These are phyloP conservation scores for Zaprionus gabonicus DNA, from an alignment of 1,140 invertebrate species.

Conservation along the genomic window DNA sequence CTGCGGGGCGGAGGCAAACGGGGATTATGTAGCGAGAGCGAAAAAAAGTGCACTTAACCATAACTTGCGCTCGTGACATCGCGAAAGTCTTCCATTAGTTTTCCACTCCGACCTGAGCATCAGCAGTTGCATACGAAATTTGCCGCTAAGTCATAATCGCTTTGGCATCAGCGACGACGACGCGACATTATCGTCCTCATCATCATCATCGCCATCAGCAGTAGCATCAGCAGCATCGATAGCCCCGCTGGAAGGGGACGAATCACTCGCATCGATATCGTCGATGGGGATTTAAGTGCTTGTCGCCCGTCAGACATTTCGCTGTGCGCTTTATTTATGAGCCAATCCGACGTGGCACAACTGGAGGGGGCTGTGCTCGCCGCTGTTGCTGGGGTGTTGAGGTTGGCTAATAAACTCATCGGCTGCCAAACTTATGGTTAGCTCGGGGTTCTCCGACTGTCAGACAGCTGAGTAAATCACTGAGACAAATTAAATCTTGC, in stretches of 20 bases:
- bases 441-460: not conserved
- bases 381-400: not conserved
- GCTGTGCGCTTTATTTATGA: constrained; percentile 56
- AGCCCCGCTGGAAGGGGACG: constrained; percentile 23
- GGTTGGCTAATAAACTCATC: constrained; percentile 74
- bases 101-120: constrained; percentile 16
- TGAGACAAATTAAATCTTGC: not conserved
- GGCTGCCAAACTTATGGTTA: constrained; percentile 51
- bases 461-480: not conserved
- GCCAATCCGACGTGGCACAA: constrained; percentile 24
- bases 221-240: constrained; percentile 57
- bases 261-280: constrained; percentile 28
- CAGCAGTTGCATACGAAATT: constrained; percentile 68
- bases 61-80: constrained; percentile 76
- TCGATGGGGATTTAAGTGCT: constrained; percentile 52
- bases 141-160: constrained; percentile 43
- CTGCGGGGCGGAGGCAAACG: not conserved
- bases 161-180: constrained; percentile 35
- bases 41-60: constrained; percentile 79
- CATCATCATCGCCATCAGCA: constrained; percentile 26
- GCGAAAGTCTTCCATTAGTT: constrained; percentile 72
- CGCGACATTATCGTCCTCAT: constrained; percentile 28
- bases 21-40: constrained; percentile 13
- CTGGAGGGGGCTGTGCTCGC: not conserved
- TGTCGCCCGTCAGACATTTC: constrained; percentile 26